phyloP scores from a whole-genome alignment of 2,797 vertebrate genomes.

The Linurgus olivaceus region DNA sequence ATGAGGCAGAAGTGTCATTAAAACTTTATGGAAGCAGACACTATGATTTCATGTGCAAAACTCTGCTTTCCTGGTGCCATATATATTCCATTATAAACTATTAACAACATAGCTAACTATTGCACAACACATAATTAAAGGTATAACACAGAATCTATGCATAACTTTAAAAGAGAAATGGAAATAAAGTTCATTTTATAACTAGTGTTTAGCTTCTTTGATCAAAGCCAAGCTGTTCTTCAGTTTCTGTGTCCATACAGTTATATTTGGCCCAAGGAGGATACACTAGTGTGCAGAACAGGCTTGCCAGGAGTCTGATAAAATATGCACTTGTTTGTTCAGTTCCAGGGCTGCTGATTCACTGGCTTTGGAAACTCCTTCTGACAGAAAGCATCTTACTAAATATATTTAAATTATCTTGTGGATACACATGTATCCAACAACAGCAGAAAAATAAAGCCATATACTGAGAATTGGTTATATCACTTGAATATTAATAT shows the following conservation, averaged over 20 bases:
- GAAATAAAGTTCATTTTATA: not conserved
- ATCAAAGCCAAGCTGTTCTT: not conserved
- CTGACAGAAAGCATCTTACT: not conserved
- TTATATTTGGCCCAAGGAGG: not conserved
- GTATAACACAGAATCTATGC: not conserved
- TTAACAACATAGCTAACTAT: not conserved
- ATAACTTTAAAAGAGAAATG: not conserved
- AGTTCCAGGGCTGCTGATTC: not conserved
- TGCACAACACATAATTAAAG: not conserved
- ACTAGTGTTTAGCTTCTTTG: not conserved
- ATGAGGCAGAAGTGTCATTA: not conserved
- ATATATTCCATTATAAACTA: not conserved
- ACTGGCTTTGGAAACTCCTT: not conserved
- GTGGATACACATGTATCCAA: slow-evolving; percentile 1
- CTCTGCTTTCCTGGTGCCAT: not conserved
- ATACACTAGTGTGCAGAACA: not conserved
- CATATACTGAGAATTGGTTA: not conserved
- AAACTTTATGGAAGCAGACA: not conserved
- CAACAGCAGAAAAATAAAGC: slow-evolving; percentile 2
- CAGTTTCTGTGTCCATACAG: not conserved
- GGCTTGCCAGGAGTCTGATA: not conserved
- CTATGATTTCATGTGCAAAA: not conserved
- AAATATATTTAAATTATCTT: slow-evolving; percentile 9
- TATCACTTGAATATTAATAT: not conserved
- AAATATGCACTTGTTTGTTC: not conserved